phyloP scores from a whole-genome alignment of 2,888 invertebrate species.

The Dugesia japonica region DNA sequence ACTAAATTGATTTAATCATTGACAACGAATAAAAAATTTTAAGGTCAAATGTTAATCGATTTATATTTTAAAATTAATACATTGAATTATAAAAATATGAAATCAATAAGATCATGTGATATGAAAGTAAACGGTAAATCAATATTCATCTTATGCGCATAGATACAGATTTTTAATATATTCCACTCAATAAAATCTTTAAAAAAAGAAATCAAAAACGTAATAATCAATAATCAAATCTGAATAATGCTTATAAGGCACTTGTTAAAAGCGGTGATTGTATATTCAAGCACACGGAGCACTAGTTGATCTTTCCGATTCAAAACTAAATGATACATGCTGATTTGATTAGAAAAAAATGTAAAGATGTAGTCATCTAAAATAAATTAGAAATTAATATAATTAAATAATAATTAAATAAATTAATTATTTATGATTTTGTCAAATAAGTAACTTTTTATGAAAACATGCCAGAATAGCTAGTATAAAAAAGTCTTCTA shows the following conservation, averaged over 20 bases:
- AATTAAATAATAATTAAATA: neutral
- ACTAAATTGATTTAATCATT: too few relatives aligned
- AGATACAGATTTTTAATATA: neutral
- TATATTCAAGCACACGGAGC: neutral
- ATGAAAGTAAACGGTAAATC: conserved; percentile 2
- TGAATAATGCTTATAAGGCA: neutral
- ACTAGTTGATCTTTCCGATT: neutral
- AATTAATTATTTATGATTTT: neutral
- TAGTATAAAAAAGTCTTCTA: too few relatives aligned
- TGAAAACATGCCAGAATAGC: too few relatives aligned
- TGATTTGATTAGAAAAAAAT: neutral
- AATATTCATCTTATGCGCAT: conserved; percentile 12
- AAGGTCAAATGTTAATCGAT: too few relatives aligned
- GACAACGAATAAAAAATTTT: too few relatives aligned
- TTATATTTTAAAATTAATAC: too few relatives aligned
- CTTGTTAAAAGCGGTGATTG: neutral
- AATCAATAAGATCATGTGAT: conserved; percentile 14
- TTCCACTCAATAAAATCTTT: conserved; percentile 4
- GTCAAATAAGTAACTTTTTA: too few relatives aligned
- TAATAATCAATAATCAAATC: conserved; percentile 16
- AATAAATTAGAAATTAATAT: neutral
- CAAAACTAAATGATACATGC: neutral
- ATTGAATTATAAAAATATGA: neutral
- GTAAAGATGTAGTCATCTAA: neutral
- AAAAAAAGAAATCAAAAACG: conserved; percentile 6